These are phyloP conservation scores for Pterocles burchelli DNA, from an alignment of 2,113 vertebrate genomes.

Conservation along the genomic window DNA sequence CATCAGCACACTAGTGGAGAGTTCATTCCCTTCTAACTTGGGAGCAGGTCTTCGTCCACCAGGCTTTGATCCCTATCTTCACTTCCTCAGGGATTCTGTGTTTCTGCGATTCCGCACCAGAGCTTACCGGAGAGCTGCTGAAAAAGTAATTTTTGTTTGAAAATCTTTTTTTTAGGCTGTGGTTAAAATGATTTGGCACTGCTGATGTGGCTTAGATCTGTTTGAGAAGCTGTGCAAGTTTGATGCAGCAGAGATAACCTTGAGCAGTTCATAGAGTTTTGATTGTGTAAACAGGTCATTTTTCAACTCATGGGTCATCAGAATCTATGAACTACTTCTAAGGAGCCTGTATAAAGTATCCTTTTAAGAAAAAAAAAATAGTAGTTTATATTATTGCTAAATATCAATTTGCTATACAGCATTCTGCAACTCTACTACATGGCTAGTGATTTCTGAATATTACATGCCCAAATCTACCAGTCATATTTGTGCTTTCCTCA, in stretches of 20 bases:
- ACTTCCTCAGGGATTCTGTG: constrained; percentile 91
- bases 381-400: not conserved
- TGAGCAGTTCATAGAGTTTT: not conserved
- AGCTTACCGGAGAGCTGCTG: constrained; percentile 92
- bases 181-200: not conserved
- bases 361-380: not conserved
- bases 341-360: not conserved
- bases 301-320: not conserved
- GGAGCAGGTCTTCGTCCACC: constrained; percentile 92
- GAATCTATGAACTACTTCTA: not conserved
- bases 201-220: not conserved
- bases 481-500: not conserved
- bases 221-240: not conserved
- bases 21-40: constrained; percentile 91
- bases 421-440: not conserved
- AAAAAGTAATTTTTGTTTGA: constrained; percentile 82
- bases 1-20: constrained; percentile 91
- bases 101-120: constrained; percentile 95
- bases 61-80: constrained; percentile 94
- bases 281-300: not conserved
- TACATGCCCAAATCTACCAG: not conserved
- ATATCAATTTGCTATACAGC: not conserved
- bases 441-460: not conserved
- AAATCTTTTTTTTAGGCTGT: not conserved
- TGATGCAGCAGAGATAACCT: not conserved